Percentiles rank a stretch among this genome's conserved stretches.
Evolutionary conservation across 2,797 vertebrate species (phyloP).

Genomic region (Acrossocheilus fasciatus): DNA sequence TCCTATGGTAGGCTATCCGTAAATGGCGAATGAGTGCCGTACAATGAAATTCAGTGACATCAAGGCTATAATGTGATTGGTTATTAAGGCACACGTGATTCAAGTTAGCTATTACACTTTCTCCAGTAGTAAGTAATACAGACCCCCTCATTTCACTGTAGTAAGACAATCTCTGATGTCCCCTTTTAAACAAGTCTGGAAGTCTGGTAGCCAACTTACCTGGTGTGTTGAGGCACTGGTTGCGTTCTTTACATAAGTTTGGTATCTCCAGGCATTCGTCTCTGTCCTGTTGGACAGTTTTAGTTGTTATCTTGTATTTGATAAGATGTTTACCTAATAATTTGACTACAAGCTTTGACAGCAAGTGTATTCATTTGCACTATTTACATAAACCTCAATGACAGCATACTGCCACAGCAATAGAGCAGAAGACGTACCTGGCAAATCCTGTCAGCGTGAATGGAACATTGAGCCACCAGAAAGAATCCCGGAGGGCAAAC

Average conservation of each 20-base stretch:
- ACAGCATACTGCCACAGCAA: not conserved
- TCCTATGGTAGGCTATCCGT: too few species aligned
- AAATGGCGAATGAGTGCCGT: too few species aligned
- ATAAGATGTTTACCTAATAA: not conserved
- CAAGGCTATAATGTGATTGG: not conserved
- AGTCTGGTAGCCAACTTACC: conserved; percentile 69
- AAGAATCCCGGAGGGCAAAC: conserved; percentile 89
- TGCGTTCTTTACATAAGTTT: conserved; percentile 82
- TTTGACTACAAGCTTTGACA: not conserved
- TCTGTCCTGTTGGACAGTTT: conserved; percentile 79
- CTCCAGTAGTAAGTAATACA: not conserved
- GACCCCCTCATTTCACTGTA: not conserved
- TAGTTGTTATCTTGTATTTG: not conserved
- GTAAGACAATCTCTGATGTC: not conserved
- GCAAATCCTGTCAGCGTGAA: conserved; percentile 87
- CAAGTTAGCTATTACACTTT: not conserved
- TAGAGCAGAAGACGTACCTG: conserved; percentile 76
- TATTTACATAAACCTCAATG: not conserved
- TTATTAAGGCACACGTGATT: not conserved
- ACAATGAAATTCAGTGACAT: too few species aligned
- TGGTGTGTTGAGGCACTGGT: conserved; percentile 89
- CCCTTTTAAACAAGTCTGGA: not conserved
- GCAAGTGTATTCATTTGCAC: not conserved
- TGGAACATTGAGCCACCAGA: conserved; percentile 86
- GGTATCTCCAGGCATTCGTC: conserved; percentile 87